Percentiles rank a stretch among this genome's conserved stretches.
Conservation (phyloP, 2,797 vertebrate genomes). For the Lacerta bilineata region DNA sequence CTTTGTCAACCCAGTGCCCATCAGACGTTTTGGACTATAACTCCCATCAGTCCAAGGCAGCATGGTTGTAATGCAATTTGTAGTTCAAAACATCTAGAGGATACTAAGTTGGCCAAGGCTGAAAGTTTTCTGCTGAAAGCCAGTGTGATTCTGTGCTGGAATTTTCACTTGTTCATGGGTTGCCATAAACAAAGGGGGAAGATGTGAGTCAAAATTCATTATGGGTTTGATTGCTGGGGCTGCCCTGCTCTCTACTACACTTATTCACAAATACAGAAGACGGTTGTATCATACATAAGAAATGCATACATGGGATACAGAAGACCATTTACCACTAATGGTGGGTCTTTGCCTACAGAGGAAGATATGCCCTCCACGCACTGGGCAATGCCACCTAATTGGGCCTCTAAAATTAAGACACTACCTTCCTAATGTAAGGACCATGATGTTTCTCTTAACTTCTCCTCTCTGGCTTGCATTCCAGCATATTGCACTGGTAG, state of each 20-base stretch:
- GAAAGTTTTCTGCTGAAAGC: background rate
- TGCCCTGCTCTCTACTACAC: background rate
- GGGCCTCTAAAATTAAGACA: background rate
- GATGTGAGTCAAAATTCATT: background rate
- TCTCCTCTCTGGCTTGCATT: background rate
- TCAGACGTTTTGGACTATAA: background rate
- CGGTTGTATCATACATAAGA: background rate
- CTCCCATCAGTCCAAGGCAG: background rate
- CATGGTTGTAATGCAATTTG: no score
- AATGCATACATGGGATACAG: no score
- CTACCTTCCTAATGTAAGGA: background rate
- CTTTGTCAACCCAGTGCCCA: no score
- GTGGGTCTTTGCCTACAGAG: background rate
- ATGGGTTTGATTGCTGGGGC: background rate
- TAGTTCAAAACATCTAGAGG: no score
- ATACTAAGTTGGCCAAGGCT: background rate
- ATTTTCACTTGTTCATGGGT: no score
- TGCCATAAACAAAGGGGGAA: background rate
- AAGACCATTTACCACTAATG: background rate
- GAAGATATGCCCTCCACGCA: background rate
- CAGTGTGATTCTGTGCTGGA: background rate
- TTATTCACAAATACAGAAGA: background rate
- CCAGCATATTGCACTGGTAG: no score
- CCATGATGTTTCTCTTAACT: background rate
- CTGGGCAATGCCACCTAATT: background rate